Conservation (phyloP, 2,888 invertebrate genomes). For the Eilema caniola region DNA sequence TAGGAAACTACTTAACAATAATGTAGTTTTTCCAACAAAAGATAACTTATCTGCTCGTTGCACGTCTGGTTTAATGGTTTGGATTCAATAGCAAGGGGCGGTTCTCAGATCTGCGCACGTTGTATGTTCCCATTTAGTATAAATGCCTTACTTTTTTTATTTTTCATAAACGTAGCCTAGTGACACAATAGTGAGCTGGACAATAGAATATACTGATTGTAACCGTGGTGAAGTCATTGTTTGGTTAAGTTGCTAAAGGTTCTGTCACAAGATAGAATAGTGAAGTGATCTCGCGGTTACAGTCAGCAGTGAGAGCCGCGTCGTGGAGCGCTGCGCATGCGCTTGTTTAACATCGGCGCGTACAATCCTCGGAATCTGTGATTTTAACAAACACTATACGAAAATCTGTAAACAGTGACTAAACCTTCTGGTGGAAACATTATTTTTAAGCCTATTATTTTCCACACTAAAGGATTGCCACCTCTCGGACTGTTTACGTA, state of each 20-base stretch:
- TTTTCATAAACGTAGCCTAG: slow-evolving; percentile 25
- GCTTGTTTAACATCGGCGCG: slow-evolving; percentile 53
- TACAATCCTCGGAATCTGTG: slow-evolving; percentile 27
- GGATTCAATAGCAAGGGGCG: slow-evolving; percentile 43
- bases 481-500: slow-evolving; percentile 70
- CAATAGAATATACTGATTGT: slow-evolving; percentile 22
- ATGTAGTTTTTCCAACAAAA: slow-evolving; percentile 19
- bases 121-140: neutral
- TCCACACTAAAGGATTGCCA: slow-evolving; percentile 63
- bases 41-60: slow-evolving; percentile 39
- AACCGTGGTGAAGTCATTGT: slow-evolving; percentile 25
- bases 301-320: slow-evolving; percentile 71
- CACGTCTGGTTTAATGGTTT: slow-evolving; percentile 30
- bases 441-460: slow-evolving; percentile 55
- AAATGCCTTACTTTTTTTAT: slow-evolving; percentile 15
- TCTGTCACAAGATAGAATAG: slow-evolving; percentile 48
- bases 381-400: slow-evolving; percentile 42
- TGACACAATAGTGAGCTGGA: slow-evolving; percentile 34
- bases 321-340: slow-evolving; percentile 79
- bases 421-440: slow-evolving; percentile 63
- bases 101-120: slow-evolving; percentile 16
- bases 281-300: slow-evolving; percentile 61
- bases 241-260: slow-evolving; percentile 34
- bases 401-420: slow-evolving; percentile 62
- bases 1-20: neutral